Base-by-base conservation (phyloP, 92 coral and sea anemone species). In the Palythoa caribaeorum region DNA sequence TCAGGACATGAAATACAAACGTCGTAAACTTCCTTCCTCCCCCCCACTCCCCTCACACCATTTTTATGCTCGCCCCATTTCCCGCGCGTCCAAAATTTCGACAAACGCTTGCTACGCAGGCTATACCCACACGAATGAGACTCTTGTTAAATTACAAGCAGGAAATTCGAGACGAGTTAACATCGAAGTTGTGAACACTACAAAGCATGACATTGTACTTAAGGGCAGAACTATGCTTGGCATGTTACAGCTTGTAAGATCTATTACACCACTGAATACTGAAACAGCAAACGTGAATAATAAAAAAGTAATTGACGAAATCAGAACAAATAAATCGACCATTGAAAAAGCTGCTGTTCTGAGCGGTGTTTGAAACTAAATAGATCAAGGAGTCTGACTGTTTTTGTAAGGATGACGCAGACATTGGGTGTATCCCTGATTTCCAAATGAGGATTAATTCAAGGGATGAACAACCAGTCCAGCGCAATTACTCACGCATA, bases 371-470 rank as follows among this genome's bases (percentile, higher is more conserved):
- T 36, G 36, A 3, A 16, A 10, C 17, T 5, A 15, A 71, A 71
- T 38, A 36, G 75, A 71, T 38, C 48, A 36, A 77, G 70, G 90
- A 87, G 63, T 55, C 78, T 2, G 78, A 69, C 37, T 78, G 86
- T 66, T 87, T 87, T 60, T 55, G 77, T 40, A 38, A 40, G 57
- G 47, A 38, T 17, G 60, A 38, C 15, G 72, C 47, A 17, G 84
- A 86, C 37, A 86, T 75, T 4, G 84, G 84, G 13, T 28, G 78
- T 39, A 80, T 80, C 1, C 52, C 62, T 19, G 84, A 71, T 15
- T 44, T 86, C 28, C 83, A 86, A 38, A 86, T 74, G 63, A 75
- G 75, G 19, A 77, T 76, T 13, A 87, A 77, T 65, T 74, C 77
- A 44, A 60, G 20, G 20, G 77, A 87, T 62, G 15, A 51, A 15